Evolutionary conservation across 2,888 invertebrate species (phyloP).

Genomic region (Danaus chrysippus): DNA sequence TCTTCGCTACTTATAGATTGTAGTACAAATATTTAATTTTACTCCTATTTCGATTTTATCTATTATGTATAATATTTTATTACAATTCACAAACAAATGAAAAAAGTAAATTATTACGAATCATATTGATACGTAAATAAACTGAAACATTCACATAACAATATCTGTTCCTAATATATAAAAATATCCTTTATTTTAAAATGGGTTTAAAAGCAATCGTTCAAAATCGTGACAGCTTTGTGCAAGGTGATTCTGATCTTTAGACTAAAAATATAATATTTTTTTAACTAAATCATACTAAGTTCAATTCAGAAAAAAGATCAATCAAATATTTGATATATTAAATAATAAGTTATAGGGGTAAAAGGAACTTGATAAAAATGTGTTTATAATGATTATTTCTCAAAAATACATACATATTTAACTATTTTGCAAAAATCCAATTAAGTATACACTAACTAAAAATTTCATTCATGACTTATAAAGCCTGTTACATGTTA

Average conservation of each 20-base stretch:
- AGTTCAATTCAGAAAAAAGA: no score
- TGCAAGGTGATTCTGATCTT: conserved; percentile 20
- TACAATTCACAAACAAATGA: not conserved
- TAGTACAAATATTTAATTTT: no score
- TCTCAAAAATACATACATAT: no score
- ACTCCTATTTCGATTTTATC: not conserved
- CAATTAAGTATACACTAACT: no score
- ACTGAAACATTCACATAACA: not conserved
- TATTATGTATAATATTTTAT: not conserved
- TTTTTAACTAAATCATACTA: not conserved
- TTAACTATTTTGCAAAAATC: no score
- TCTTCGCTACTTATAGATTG: no score
- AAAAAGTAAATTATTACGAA: not conserved
- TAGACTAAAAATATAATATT: conserved; percentile 17
- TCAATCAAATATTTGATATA: no score
- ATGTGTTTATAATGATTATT: no score
- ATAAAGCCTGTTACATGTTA: no score
- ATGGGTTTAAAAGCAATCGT: conserved; percentile 53
- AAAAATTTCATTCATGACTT: no score
- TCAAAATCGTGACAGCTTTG: conserved; percentile 54
- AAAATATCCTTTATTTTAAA: not conserved
- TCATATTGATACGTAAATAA: not conserved
- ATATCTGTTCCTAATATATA: not conserved
- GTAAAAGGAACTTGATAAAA: no score
- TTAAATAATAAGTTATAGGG: no score